A percentile compares a stretch with the other conserved stretches of the same genome.
These are phyloP conservation scores for Hemibagrus guttatus DNA, from an alignment of 2,797 vertebrate species.

Conservation along the genomic window DNA sequence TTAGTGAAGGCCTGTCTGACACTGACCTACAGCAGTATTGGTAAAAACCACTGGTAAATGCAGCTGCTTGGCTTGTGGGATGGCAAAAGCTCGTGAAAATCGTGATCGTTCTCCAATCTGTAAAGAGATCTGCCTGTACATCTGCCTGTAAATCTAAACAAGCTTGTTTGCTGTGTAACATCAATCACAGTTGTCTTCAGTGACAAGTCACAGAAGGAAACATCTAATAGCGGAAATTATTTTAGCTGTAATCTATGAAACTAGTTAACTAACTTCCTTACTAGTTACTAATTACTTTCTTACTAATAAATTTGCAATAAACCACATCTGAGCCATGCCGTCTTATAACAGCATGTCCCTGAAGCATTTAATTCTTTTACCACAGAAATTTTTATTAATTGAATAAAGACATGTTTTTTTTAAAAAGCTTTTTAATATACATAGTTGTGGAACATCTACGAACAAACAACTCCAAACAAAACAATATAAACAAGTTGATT, in stretches of 20 bases:
- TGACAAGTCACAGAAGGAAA: background rate
- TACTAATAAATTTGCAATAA: background rate
- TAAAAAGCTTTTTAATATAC: background rate
- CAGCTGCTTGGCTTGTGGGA: background rate
- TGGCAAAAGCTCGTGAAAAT: background rate
- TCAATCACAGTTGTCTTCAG: conserved; percentile 1
- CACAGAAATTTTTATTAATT: background rate
- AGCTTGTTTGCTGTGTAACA: background rate
- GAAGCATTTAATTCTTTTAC: background rate
- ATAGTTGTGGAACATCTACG: background rate
- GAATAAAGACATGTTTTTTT: background rate
- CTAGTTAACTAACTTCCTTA: background rate
- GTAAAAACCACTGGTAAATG: background rate
- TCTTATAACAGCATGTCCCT: no score
- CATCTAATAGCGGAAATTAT: background rate
- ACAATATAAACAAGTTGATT: background rate
- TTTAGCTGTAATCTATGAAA: background rate
- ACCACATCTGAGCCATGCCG: background rate
- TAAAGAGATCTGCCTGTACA: background rate
- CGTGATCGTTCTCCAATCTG: background rate
- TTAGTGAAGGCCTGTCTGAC: conserved; percentile 51
- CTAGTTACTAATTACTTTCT: background rate
- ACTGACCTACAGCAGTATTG: conserved; percentile 25
- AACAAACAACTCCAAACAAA: background rate
- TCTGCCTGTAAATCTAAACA: conserved; percentile 8